phyloP scores from a whole-genome alignment of 2,888 invertebrate genomes.

The Limnephilus auricula region DNA sequence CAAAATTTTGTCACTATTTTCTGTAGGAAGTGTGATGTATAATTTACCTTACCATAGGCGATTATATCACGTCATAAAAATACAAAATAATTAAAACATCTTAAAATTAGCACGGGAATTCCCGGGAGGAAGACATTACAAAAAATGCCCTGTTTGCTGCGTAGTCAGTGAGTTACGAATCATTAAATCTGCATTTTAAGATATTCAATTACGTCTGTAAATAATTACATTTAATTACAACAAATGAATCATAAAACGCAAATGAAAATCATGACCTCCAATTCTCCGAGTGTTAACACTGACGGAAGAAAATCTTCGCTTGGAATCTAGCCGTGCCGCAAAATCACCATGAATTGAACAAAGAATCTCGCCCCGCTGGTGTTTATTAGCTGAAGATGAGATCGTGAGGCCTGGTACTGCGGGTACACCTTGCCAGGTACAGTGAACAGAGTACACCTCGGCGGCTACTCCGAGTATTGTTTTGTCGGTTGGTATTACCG shows the following conservation, averaged over 20 bases:
- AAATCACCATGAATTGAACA: constrained; percentile 29
- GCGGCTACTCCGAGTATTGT: constrained; percentile 25
- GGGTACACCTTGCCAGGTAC: neutral
- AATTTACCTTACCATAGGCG: too few relatives aligned
- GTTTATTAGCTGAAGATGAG: constrained; percentile 48
- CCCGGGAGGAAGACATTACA: too few relatives aligned
- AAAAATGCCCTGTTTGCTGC: too few relatives aligned
- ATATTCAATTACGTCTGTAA: neutral
- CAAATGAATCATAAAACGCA: neutral
- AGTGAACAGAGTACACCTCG: neutral
- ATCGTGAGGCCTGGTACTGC: neutral
- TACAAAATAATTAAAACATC: too few relatives aligned
- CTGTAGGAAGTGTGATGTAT: too few relatives aligned
- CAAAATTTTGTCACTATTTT: too few relatives aligned
- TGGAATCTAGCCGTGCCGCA: constrained; percentile 11
- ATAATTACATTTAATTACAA: too few relatives aligned
- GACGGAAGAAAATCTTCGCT: neutral
- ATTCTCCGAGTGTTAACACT: neutral
- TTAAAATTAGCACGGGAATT: too few relatives aligned
- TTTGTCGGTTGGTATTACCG: constrained; percentile 22
- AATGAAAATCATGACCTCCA: neutral
- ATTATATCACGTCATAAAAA: too few relatives aligned
- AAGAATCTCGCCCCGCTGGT: constrained; percentile 31
- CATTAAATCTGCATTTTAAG: neutral
- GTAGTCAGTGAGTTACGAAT: neutral